phyloP scores from a whole-genome alignment of 2,888 invertebrate genomes.

The Sabatieria punctata region DNA sequence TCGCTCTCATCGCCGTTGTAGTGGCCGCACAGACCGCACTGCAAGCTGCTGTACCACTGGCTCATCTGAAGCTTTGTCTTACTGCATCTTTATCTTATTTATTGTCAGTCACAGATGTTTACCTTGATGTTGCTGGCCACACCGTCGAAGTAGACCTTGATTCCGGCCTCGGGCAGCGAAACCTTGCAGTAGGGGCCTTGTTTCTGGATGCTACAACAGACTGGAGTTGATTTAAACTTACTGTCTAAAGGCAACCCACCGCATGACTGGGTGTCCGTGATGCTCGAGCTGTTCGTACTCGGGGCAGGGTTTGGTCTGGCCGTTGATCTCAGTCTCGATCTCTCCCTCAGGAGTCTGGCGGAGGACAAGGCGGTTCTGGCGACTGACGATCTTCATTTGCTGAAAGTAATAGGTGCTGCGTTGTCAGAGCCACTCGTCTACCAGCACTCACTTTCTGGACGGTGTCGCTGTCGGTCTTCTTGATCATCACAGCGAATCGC shows the following conservation, averaged over 20 bases:
- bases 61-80: slow-evolving; percentile 10
- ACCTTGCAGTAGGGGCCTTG: not conserved
- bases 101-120: not conserved
- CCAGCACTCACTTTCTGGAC: slow-evolving; percentile 14
- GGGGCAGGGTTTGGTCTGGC: not conserved
- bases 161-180: slow-evolving; percentile 13
- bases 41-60: slow-evolving; percentile 17
- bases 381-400: slow-evolving; percentile 19
- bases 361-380: slow-evolving; percentile 11
- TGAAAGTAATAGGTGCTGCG: slow-evolving; percentile 1
- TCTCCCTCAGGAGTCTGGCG: not conserved
- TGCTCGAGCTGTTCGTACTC: not conserved
- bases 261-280: not conserved
- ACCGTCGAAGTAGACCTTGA: slow-evolving; percentile 22
- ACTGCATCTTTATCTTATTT: not conserved
- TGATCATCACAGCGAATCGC: slow-evolving; percentile 31
- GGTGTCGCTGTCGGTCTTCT: slow-evolving; percentile 18
- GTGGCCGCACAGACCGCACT: slow-evolving; percentile 29
- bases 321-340: slow-evolving; percentile 1
- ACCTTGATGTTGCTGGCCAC: slow-evolving; percentile 16
- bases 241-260: not conserved
- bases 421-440: not conserved
- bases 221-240: too few species aligned
- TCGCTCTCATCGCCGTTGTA: slow-evolving; percentile 18
- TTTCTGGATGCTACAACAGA: slow-evolving; percentile 6